These are phyloP conservation scores for Drosophila kuntzei DNA, from an alignment of 2,888 invertebrate species.

Conservation along the genomic window DNA sequence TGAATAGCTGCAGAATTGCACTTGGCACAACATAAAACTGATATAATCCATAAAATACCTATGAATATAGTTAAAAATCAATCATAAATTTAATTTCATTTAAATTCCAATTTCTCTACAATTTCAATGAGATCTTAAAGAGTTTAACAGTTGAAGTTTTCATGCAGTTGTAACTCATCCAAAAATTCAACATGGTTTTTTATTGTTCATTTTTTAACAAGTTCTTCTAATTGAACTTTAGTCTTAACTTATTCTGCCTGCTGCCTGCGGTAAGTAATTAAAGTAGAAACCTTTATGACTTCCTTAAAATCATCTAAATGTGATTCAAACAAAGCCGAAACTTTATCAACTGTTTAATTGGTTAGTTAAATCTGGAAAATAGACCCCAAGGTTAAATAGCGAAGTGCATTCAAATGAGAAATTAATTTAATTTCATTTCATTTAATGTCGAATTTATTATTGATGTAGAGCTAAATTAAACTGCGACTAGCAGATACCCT, in stretches of 20 bases:
- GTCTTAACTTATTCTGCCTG: slow-evolving; percentile 31
- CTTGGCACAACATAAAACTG: not conserved
- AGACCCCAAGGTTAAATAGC: not conserved
- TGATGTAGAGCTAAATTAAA: not conserved
- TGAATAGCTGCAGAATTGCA: not conserved
- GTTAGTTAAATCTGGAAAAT: not conserved
- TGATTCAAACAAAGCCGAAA: not conserved
- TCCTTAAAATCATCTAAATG: not conserved
- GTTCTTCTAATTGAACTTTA: not conserved
- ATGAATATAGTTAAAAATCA: not conserved
- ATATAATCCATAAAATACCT: not conserved
- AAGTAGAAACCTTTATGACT: slow-evolving; percentile 7
- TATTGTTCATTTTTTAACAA: not conserved
- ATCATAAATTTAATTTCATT: not conserved
- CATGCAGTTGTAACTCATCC: not conserved
- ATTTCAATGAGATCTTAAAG: not conserved
- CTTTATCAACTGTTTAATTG: not conserved
- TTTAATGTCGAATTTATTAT: slow-evolving; percentile 22
- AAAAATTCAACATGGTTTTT: not conserved
- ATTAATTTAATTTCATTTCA: slow-evolving; percentile 39
- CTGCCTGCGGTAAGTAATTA: slow-evolving; percentile 75
- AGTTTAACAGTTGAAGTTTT: not conserved
- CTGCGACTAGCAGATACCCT: not conserved
- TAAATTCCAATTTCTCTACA: not conserved
- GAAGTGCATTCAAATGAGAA: slow-evolving; percentile 33